Conservation (phyloP, 64 coral and sea anemone species). For the Montipora capricornis region DNA sequence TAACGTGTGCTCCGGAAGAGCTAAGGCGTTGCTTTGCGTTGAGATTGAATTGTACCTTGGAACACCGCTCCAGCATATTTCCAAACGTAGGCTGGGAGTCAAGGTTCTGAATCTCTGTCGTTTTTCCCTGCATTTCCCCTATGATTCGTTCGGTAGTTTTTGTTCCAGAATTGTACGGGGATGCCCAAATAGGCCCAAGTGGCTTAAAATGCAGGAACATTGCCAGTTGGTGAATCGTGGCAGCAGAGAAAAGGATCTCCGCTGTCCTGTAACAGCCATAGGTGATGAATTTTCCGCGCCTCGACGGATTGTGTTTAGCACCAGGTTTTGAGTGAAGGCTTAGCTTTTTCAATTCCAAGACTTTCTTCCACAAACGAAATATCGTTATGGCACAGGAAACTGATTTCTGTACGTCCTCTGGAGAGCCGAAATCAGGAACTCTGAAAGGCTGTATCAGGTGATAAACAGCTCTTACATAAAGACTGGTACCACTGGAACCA, state of each 20-base stretch:
- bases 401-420: conserved; percentile 28
- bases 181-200: conserved; percentile 40
- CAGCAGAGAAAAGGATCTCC: conserved; percentile 25
- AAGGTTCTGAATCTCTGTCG: conserved; percentile 55
- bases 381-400: conserved; percentile 33
- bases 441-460: background rate
- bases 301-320: conserved; percentile 13
- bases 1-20: background rate
- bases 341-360: conserved; percentile 8
- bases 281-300: conserved; percentile 18
- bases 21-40: conserved; percentile 46
- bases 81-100: conserved; percentile 58
- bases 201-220: conserved; percentile 68
- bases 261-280: conserved; percentile 38
- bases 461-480: conserved; percentile 46
- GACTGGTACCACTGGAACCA: conserved; percentile 50
- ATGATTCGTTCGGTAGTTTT: conserved; percentile 55
- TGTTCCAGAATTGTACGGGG: conserved; percentile 62
- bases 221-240: conserved; percentile 45
- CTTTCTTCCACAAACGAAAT: conserved; percentile 4
- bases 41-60: conserved; percentile 63
- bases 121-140: conserved; percentile 70
- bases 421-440: background rate
- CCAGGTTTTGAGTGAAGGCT: conserved; percentile 12
- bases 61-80: conserved; percentile 54